phyloP scores from a whole-genome alignment of 2,113 vertebrate species.

The Anhinga rufa region DNA sequence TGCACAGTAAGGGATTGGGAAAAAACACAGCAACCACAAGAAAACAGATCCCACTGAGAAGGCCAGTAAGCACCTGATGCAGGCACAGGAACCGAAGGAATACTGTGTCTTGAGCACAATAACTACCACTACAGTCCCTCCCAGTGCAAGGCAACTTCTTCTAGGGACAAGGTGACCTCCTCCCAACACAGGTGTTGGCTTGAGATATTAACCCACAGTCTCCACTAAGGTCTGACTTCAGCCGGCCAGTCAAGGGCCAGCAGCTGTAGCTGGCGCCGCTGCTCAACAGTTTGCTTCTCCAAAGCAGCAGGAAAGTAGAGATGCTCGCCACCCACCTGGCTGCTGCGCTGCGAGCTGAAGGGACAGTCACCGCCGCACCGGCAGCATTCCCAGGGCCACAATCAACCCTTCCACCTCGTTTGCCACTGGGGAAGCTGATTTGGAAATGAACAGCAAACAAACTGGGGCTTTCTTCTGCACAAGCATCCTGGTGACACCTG shows the following conservation, averaged over 20 bases:
- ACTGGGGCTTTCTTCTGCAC: not conserved
- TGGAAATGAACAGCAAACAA: not conserved
- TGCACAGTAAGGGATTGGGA: not conserved
- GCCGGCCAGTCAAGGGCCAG: not conserved
- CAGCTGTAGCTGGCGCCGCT: not conserved
- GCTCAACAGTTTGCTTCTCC: not conserved
- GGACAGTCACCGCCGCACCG: fast-evolving
- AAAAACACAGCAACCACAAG: not conserved
- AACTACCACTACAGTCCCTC: not conserved
- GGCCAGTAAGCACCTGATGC: not conserved
- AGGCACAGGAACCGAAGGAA: fast-evolving
- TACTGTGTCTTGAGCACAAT: fast-evolving
- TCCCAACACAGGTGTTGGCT: fast-evolving
- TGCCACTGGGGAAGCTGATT: fast-evolving
- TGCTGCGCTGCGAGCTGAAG: fast-evolving
- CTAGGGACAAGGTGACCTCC: not conserved
- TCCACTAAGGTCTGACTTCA: not conserved
- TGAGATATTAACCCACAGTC: not conserved
- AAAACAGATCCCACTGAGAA: not conserved
- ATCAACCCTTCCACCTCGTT: not conserved
- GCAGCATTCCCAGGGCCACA: fast-evolving
- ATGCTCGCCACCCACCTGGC: fast-evolving
- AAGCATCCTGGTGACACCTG: not conserved
- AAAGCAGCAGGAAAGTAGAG: not conserved
- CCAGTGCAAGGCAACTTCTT: not conserved